A percentile compares a stretch with the other conserved stretches of the same genome.
Conservation (phyloP, 2,888 invertebrate genomes). For the Tenthredo livida region DNA sequence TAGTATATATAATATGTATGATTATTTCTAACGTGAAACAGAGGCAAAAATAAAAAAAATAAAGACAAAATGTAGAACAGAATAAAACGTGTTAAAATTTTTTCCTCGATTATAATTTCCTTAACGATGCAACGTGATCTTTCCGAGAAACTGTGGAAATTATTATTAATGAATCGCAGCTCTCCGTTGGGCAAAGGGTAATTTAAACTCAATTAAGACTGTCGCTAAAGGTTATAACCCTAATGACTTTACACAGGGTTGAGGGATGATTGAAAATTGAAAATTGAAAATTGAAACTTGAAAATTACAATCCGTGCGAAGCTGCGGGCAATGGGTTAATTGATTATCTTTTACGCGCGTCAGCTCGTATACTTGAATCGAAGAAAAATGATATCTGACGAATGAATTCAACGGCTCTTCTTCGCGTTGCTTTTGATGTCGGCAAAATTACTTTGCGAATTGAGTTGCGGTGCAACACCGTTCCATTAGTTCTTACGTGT, state of each 20-base stretch:
- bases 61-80: background rate
- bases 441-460: conserved; percentile 27
- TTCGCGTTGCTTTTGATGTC: background rate
- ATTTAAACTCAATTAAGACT: conserved; percentile 53
- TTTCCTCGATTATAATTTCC: background rate
- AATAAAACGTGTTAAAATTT: background rate
- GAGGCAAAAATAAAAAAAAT: background rate
- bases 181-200: background rate
- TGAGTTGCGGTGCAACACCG: conserved; percentile 21
- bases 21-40: background rate
- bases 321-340: conserved; percentile 48
- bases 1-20: background rate
- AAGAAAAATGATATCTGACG: no score
- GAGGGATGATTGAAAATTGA: conserved; percentile 27
- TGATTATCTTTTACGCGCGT: background rate
- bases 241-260: conserved; percentile 34
- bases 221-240: conserved; percentile 54
- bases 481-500: conserved; percentile 56
- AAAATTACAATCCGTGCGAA: conserved; percentile 36
- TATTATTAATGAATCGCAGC: conserved; percentile 40
- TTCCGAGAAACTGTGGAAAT: conserved; percentile 12
- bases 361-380: background rate
- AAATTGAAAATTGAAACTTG: conserved; percentile 49
- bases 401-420: background rate
- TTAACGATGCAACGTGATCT: background rate